phyloP scores from a whole-genome alignment of 2,113 vertebrate species.

The Rhinolophus sinicus region DNA sequence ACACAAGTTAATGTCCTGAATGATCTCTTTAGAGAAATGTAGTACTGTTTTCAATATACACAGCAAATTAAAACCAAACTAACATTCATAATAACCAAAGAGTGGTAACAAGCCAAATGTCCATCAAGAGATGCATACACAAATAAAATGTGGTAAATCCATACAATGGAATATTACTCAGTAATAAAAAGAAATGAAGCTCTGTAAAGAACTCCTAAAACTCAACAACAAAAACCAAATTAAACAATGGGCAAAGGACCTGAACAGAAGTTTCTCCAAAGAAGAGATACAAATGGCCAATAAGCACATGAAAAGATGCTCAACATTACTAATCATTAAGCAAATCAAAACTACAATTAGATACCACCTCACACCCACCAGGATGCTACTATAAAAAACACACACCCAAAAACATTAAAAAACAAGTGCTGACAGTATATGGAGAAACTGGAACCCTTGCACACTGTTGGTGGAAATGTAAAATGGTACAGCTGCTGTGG shows the following conservation, averaged over 20 bases:
- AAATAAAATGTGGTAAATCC: neutral
- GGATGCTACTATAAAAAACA: neutral
- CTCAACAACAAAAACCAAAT: neutral
- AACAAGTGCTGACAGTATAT: neutral
- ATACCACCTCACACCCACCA: neutral
- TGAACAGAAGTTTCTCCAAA: neutral
- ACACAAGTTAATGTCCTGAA: neutral
- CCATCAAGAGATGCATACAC: neutral
- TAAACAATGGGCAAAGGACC: conserved; percentile 3
- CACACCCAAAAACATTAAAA: neutral
- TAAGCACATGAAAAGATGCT: neutral
- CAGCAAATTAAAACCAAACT: conserved; percentile 20
- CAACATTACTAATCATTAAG: neutral
- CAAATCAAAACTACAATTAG: neutral
- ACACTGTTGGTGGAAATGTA: neutral
- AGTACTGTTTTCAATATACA: neutral
- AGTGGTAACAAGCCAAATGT: neutral
- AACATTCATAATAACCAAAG: neutral
- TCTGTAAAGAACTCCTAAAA: conserved; percentile 27
- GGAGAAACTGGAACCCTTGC: neutral
- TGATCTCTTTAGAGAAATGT: neutral
- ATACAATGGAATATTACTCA: conserved; percentile 2
- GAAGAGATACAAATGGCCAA: neutral
- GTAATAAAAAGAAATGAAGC: conserved; percentile 4
- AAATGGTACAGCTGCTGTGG: neutral